Percentiles rank a stretch among this genome's conserved stretches.
phyloP scores from a whole-genome alignment of 2,113 vertebrate genomes.

The Oxygymnocypris stewartii region DNA sequence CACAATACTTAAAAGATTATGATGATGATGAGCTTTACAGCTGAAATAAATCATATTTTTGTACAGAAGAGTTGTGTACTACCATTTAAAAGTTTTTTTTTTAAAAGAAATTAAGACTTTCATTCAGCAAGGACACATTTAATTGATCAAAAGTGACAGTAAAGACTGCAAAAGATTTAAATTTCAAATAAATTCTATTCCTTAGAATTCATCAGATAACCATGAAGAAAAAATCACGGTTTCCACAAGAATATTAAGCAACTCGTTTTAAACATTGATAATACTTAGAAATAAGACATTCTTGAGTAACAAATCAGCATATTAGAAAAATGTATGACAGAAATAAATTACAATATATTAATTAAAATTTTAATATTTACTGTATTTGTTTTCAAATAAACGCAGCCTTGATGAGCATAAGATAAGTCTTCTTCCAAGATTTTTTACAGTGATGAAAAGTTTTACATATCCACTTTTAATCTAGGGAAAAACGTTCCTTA shows the following conservation, averaged over 20 bases:
- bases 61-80: neutral
- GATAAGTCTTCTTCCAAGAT: neutral
- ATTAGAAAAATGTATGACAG: neutral
- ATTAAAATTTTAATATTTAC: neutral
- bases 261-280: neutral
- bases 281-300: neutral
- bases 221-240: neutral
- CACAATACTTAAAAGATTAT: neutral
- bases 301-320: neutral
- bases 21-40: neutral
- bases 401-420: neutral
- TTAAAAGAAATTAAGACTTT: no score
- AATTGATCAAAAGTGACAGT: neutral
- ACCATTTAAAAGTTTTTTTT: neutral
- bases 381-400: neutral
- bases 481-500: neutral
- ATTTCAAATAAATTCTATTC: neutral
- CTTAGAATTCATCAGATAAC: neutral
- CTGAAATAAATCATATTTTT: neutral
- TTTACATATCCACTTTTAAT: neutral
- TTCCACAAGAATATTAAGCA: neutral
- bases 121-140: neutral
- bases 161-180: neutral
- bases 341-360: no score
- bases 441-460: neutral